phyloP scores from a whole-genome alignment of 2,797 vertebrate genomes.

The Anabas testudineus region DNA sequence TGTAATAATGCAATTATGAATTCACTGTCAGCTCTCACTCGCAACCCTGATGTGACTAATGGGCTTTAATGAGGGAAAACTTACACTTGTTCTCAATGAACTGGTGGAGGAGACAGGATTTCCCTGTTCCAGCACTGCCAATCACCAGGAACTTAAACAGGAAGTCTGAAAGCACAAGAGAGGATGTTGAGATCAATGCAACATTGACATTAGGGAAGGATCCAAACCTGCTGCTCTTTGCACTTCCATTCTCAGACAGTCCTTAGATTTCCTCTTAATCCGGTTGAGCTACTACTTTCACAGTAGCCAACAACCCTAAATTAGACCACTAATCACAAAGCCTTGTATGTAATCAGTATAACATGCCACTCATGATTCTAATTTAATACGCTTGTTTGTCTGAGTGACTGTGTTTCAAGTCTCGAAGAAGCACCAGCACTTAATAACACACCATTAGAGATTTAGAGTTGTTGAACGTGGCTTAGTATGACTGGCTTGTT shows the following conservation, averaged over 20 bases:
- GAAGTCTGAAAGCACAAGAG: slow-evolving; percentile 87
- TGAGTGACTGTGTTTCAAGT: slow-evolving; percentile 18
- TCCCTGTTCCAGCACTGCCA: slow-evolving; percentile 93
- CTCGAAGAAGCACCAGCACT: slow-evolving; percentile 7
- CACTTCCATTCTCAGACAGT: slow-evolving; percentile 41
- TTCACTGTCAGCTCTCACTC: not conserved
- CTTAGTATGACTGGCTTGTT: slow-evolving; percentile 4
- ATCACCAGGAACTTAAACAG: slow-evolving; percentile 98
- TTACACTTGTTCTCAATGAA: slow-evolving; percentile 98
- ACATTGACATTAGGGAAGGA: slow-evolving; percentile 22
- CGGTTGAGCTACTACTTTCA: slow-evolving; percentile 45
- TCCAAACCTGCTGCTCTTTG: slow-evolving; percentile 26
- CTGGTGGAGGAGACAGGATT: slow-evolving; percentile 96
- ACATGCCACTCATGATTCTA: slow-evolving; percentile 28
- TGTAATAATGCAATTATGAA: slow-evolving; percentile 1
- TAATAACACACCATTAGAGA: slow-evolving; percentile 15
- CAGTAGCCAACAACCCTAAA: slow-evolving; percentile 42
- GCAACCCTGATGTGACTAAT: slow-evolving; percentile 12
- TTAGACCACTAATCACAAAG: slow-evolving; percentile 61
- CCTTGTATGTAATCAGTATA: slow-evolving; percentile 24
- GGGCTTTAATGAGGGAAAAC: slow-evolving; percentile 43
- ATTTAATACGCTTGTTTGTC: slow-evolving; percentile 43
- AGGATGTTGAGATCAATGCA: slow-evolving; percentile 53
- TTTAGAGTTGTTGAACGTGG: slow-evolving; percentile 37
- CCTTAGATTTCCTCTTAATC: slow-evolving; percentile 62